These are phyloP conservation scores for Steinernema feltiae DNA, from an alignment of 1,140 invertebrate species.

Conservation along the genomic window DNA sequence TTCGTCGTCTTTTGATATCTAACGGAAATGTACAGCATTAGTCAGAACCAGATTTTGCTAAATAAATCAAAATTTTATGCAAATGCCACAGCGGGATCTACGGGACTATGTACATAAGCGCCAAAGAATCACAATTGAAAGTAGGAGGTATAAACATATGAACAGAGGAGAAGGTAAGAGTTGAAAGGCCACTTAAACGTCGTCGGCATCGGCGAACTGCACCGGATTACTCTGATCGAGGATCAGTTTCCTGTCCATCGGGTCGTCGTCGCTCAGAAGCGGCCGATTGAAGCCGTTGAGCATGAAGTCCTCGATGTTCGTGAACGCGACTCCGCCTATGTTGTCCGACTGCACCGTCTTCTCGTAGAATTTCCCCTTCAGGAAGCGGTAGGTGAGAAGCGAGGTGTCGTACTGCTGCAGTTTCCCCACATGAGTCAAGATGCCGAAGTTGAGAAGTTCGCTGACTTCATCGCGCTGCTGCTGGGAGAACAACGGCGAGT, in stretches of 20 bases:
- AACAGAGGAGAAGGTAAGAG: background rate
- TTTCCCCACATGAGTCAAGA: background rate
- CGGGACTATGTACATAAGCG: background rate
- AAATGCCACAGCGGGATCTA: conserved; percentile 3
- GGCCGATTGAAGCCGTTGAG: background rate
- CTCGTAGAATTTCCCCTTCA: background rate
- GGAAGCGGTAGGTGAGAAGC: background rate
- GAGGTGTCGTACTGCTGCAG: background rate
- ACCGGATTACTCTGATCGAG: background rate
- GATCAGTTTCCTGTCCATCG: background rate
- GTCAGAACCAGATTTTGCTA: background rate
- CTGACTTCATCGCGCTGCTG: conserved; percentile 19
- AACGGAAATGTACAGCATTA: too few relatives aligned
- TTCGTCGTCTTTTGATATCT: too few relatives aligned
- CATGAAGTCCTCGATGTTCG: conserved; percentile 5
- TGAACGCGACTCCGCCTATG: conserved; percentile 1
- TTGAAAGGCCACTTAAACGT: conserved; percentile 2
- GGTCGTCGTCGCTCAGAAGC: background rate
- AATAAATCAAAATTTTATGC: conserved; percentile 20
- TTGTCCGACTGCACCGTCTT: background rate
- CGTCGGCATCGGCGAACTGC: background rate
- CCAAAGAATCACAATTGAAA: background rate
- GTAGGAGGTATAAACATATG: background rate
- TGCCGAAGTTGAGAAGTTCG: conserved; percentile 21
- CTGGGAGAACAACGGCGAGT: conserved; percentile 4